Evolutionary conservation across 2,888 invertebrate species (phyloP), one percentile per base, ranked within the genome.

Genomic region (Esperia sulphurella): DNA sequence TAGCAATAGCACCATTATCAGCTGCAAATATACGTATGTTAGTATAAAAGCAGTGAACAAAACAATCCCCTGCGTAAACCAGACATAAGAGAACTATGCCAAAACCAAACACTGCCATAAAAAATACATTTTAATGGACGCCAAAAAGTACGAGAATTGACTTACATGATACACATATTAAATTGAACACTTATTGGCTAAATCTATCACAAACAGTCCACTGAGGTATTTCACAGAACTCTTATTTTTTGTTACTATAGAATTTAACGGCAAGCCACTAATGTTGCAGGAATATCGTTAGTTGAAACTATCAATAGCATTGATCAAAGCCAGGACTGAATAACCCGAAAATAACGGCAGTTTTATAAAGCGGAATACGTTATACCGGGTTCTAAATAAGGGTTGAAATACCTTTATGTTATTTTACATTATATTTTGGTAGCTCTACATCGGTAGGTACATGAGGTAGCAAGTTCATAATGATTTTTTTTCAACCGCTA

Each of bases 111-210:
- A 46, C 44, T 54, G 52, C 49, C 49, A 52, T 54, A 54, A 60
- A 56, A 60, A 54, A 57, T 61, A 63, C 55, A 59, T 65, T 65
- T 50, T 68, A 66, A 74, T 79, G 81, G 83, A 85, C 83, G 82
- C 73, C 78, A 81, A 83, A 73, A 71, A 75, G 77, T 81, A 80
- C 71, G 75, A 70, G 73, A 86, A 84, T 84, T 86, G 80, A 87
- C 86, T 79, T 83, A 83, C 37, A 59, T 65, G 69, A 73, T 77
- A 80, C 71, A 79, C 69, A 68, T 79, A 79, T 71, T 83, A 80
- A 75, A 78, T 77, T 87, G 88, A 88, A 89, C 88, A 89, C 88
- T 86, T 88, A 89, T 75, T 76, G 87, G 87, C 87, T 88, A 88
- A 81, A 83, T 79, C 84, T 87, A 88, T 87, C 86, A 88, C 87